phyloP scores from a whole-genome alignment of 2,113 vertebrate genomes.

The Cyprinodon brontotheroides region DNA sequence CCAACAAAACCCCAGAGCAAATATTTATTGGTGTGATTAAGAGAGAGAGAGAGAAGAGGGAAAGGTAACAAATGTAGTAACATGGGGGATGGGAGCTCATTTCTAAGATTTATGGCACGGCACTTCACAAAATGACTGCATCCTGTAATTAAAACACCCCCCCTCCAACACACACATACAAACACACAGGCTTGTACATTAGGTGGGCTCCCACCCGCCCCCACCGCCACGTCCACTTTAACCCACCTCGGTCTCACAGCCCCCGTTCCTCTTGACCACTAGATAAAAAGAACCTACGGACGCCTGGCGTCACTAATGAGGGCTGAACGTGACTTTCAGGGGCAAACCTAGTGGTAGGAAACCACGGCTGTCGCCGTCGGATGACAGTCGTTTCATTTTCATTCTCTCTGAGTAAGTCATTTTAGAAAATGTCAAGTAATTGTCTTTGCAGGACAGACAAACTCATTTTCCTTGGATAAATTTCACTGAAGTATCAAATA shows the following conservation, averaged over 20 bases:
- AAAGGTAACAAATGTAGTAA: constrained; percentile 53
- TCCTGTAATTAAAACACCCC: constrained; percentile 83
- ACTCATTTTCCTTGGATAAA: too few species aligned
- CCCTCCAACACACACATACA: constrained; percentile 32
- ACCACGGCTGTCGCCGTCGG: constrained; percentile 24
- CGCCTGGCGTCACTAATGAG: constrained; percentile 74
- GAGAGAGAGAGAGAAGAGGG: constrained; percentile 21
- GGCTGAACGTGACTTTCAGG: constrained; percentile 57
- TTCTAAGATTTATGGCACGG: constrained; percentile 80
- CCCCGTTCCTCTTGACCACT: constrained; percentile 19
- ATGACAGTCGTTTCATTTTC: constrained; percentile 31
- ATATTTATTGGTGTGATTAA: constrained; percentile 67
- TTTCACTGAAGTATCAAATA: too few species aligned
- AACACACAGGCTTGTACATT: constrained; percentile 64
- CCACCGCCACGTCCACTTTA: constrained; percentile 38
- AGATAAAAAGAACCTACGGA: constrained; percentile 70
- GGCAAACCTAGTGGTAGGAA: constrained; percentile 53
- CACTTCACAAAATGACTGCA: constrained; percentile 78
- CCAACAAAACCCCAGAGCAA: constrained; percentile 32
- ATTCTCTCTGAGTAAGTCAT: not conserved
- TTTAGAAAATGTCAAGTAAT: not conserved
- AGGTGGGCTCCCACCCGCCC: constrained; percentile 39
- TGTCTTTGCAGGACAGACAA: not conserved
- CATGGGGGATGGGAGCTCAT: constrained; percentile 47
- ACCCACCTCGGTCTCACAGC: constrained; percentile 12